Evolutionary conservation across 1,140 invertebrate genomes (phyloP), one percentile per base, ranked within the genome.

Genomic region (Schlechtendalia chinensis): DNA sequence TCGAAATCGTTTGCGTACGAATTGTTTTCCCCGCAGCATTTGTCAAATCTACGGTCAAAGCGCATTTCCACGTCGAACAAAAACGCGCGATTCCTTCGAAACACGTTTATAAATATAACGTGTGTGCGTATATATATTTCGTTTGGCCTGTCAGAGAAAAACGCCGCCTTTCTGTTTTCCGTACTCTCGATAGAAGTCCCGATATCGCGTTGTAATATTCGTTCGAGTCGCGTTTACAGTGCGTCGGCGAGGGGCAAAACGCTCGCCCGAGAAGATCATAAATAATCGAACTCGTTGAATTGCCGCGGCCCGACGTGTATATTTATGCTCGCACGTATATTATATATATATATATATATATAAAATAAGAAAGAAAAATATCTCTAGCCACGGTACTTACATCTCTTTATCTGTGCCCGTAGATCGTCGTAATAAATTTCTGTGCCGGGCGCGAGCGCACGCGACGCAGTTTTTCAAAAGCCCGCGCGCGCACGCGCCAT

Each of bases 371-470:
- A n/a, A n/a, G 17, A 10, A 56, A 75, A 56, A 39, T 45, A 77
- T 77, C 56, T 24, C 5, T 8, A 45, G 29, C 22, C 24, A 8
- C 22, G 74, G 74, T 77, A 79, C 14, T 79, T 79, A 63, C 39
- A 29, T 61, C 58, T 61, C 58, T 79, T 63, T 79, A 79, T 79
- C 75, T 79, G 11, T 24, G 19, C n/a, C 58, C 22, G 39, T 27
- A 47, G 58, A 79, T 79, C 75, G 58, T 50, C 29, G 75, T 27
- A 79, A 79, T 79, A 79, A 79, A 79, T 79, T 72, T 47, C 75
- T n/a, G 54, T 24, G n/a, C 12, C 58, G 39, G 22, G 75, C 32
- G 56, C 75, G 75, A 63, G 75, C 32, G 32, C 56, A 54, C 75
- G 56, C 29, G 29, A 79, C 75, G 75, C 22, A 63, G 32, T 63